Evolutionary conservation across 2,113 vertebrate species (phyloP).

Genomic region (Edolisoma coerulescens): DNA sequence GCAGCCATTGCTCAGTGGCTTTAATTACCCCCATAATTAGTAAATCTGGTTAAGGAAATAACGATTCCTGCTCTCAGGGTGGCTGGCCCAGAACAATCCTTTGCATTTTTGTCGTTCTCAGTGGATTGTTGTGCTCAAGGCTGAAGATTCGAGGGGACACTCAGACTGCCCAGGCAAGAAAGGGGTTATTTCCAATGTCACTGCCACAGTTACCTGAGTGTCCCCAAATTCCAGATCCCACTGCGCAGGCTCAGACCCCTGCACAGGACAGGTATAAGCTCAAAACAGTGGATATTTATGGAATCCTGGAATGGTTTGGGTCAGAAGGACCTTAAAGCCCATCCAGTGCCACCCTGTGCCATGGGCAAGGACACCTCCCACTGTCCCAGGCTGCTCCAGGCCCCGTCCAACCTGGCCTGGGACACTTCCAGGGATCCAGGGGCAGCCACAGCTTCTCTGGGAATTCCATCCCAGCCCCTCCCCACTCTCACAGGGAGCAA

Average conservation of each 20-base stretch:
- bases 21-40: background rate
- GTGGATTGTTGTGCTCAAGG: background rate
- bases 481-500: fast-evolving
- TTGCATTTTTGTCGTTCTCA: background rate
- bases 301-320: background rate
- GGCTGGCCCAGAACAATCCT: background rate
- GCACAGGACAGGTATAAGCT: background rate
- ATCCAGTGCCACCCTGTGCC: fast-evolving
- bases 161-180: background rate
- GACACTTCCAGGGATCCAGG: background rate
- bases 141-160: background rate
- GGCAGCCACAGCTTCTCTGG: background rate
- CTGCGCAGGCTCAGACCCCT: too few species aligned
- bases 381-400: fast-evolving
- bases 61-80: background rate
- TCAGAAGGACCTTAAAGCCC: background rate
- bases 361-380: background rate
- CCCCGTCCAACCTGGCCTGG: background rate
- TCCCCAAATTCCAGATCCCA: background rate
- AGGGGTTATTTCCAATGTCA: background rate
- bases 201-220: background rate
- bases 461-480: background rate
- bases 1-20: background rate
- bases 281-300: background rate
- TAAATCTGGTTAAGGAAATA: background rate